These are phyloP conservation scores for Sitta europaea DNA, from an alignment of 2,113 vertebrate genomes.

Conservation along the genomic window DNA sequence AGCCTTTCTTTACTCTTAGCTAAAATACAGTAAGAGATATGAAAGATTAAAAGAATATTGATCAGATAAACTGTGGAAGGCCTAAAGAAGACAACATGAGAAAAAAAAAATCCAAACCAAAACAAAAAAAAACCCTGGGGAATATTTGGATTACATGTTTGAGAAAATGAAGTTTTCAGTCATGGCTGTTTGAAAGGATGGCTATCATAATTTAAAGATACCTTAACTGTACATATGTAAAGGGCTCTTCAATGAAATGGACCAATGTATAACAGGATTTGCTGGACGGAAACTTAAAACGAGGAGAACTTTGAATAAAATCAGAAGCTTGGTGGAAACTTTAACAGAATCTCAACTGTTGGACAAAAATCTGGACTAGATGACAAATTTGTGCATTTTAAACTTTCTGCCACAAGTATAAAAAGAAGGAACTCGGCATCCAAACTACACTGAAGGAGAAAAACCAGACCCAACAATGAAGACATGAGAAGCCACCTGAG, in stretches of 20 bases:
- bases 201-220: background rate
- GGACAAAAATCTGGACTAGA: background rate
- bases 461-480: background rate
- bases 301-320: background rate
- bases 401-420: background rate
- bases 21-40: background rate
- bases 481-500: background rate
- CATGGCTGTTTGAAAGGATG: background rate
- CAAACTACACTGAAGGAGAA: background rate
- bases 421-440: background rate
- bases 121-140: background rate
- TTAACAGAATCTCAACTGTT: background rate
- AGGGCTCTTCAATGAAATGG: background rate
- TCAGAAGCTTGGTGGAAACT: background rate
- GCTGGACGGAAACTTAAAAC: background rate
- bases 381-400: background rate
- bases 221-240: background rate
- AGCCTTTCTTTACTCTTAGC: background rate
- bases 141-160: background rate
- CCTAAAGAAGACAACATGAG: background rate
- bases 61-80: background rate
- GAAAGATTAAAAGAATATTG: background rate
- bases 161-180: background rate
- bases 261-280: background rate
- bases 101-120: too few species aligned